Conservation (phyloP, 2,888 invertebrate genomes). For the Caenorhabditis auriculariae region DNA sequence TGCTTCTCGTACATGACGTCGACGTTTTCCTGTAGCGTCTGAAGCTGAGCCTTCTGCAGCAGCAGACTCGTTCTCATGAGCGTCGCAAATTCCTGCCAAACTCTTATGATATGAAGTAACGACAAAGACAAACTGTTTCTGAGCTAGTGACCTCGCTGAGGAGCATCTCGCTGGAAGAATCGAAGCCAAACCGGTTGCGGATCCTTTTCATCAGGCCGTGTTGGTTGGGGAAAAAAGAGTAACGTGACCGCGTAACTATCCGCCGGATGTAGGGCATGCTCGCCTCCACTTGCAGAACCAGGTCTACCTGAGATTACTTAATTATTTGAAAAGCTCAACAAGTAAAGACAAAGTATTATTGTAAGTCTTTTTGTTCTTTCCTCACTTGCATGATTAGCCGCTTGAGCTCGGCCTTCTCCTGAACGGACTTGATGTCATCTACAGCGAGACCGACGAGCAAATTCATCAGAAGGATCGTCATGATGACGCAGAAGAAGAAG, state of each 20-base stretch:
- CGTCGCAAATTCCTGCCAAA: constrained; percentile 24
- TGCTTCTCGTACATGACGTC: constrained; percentile 42
- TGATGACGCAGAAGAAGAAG: constrained; percentile 61
- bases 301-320: constrained; percentile 22
- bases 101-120: not conserved
- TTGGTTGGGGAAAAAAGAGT: constrained; percentile 3
- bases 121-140: not conserved
- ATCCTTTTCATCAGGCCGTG: constrained; percentile 8
- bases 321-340: not conserved
- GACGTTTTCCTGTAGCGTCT: constrained; percentile 33
- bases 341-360: not conserved
- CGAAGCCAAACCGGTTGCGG: not conserved
- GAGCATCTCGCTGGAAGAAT: not conserved
- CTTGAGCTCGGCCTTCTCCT: constrained; percentile 67
- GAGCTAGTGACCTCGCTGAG: not conserved
- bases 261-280: constrained; percentile 7
- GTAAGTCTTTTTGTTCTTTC: too few species aligned
- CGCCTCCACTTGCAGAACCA: constrained; percentile 40
- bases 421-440: constrained; percentile 69
- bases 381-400: constrained; percentile 60
- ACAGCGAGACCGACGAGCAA: constrained; percentile 67
- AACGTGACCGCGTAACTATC: constrained; percentile 1
- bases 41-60: constrained; percentile 17
- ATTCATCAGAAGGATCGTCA: constrained; percentile 65
- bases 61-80: constrained; percentile 20